Base-by-base conservation (phyloP, 1,140 invertebrate genomes). In the Aphis craccivora region DNA sequence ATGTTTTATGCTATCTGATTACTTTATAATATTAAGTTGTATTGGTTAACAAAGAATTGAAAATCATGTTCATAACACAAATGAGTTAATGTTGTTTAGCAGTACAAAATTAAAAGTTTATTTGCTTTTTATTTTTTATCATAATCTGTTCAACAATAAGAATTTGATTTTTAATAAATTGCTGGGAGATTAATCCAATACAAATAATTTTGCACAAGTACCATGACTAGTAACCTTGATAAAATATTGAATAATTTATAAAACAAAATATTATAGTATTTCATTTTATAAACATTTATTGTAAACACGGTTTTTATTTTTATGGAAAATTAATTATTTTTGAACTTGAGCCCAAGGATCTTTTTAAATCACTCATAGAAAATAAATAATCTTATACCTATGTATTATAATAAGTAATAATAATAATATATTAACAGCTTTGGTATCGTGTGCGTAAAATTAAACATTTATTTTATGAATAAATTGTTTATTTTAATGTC, bases 401-500 rank as follows among this genome's bases (percentile, higher is more conserved):
- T 67, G n/a, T 14, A 67, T 6, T 18, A 67, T 48, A 35, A n/a
- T 45, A 45, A 22, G n/a, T n/a, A n/a, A 45, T 87, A 14, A 25
- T 88, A 48, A 48, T 88, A 48, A 48, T 88, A 48, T 51, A 88
- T 88, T 51, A 30, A 48, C 40, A 84, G 37, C 83, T 40, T 11
- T 23, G 40, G 2, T 40, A 84, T 43, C 22, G 2, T 84, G 23
- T 43, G 20, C 20, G 20, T 40, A 84, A 84, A 40, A 40, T 84
- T 43, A 25, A 84, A 84, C 60, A 67, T 67, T 67, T 45, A 87
- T 89, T 89, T 51, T 7, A 51, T 23, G 48, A 37, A 51, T 23
- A n/a, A 37, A 89, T n/a, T 89, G 48, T 89, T 89, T 53, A 53
- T 53, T 53, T n/a, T 35, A 89, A 89, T 53, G 48, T 89, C 87